A percentile compares a stretch with the other conserved stretches of the same genome.
These are phyloP conservation scores for Halcyon smyrnensis DNA, from an alignment of 2,797 vertebrate genomes.

Conservation along the genomic window DNA sequence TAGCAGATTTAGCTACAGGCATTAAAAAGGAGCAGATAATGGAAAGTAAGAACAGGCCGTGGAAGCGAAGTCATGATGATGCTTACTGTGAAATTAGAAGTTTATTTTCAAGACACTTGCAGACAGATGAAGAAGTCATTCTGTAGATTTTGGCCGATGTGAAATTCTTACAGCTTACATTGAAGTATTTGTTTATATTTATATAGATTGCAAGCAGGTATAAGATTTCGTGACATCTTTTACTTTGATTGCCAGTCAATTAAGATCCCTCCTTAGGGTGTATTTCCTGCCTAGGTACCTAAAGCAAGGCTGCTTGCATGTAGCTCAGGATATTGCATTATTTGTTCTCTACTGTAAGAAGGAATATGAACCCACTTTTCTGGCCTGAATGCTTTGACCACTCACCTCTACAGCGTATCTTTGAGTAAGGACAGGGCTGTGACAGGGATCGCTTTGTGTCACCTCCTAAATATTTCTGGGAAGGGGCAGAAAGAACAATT, in stretches of 20 bases:
- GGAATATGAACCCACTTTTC: not conserved
- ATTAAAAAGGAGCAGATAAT: conserved; percentile 23
- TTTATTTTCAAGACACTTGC: not conserved
- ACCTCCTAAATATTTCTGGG: not conserved
- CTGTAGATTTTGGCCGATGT: not conserved
- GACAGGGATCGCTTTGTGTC: rapidly evolving
- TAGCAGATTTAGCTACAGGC: conserved; percentile 25
- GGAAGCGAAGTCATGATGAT: not conserved
- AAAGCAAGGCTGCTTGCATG: not conserved
- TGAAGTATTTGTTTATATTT: not conserved
- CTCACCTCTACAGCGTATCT: not conserved
- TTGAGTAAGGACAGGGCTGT: not conserved
- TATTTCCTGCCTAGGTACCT: not conserved
- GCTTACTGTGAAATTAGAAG: not conserved
- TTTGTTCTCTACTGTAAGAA: not conserved
- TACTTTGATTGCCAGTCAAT: not conserved
- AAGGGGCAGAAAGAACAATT: not conserved
- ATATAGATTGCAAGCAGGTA: not conserved
- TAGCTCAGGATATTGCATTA: not conserved
- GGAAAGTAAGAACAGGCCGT: not conserved
- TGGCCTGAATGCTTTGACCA: not conserved
- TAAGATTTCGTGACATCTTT: not conserved
- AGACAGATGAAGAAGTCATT: not conserved
- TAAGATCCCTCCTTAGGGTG: not conserved
- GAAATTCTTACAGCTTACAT: not conserved